phyloP scores from a whole-genome alignment of 2,113 vertebrate genomes.

The Galemys pyrenaicus region DNA sequence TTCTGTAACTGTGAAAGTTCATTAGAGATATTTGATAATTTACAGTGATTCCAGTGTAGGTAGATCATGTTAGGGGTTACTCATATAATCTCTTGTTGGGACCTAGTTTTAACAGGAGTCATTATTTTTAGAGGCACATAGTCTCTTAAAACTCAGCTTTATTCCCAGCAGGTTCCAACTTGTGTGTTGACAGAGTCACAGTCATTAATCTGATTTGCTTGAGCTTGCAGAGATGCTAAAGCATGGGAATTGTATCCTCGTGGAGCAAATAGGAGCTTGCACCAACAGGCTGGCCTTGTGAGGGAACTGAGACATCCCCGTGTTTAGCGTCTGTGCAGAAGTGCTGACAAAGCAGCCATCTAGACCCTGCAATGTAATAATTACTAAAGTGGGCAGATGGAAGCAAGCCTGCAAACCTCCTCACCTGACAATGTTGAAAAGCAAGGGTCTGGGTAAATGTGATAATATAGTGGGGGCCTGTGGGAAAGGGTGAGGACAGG shows the following conservation, averaged over 20 bases:
- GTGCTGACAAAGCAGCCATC: slow-evolving; percentile 46
- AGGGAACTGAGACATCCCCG: slow-evolving; percentile 43
- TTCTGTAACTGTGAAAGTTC: slow-evolving; percentile 17
- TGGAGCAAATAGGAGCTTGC: slow-evolving; percentile 52
- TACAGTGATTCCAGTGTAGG: background rate
- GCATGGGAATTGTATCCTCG: slow-evolving; percentile 20
- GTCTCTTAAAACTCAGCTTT: slow-evolving; percentile 61
- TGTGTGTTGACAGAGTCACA: slow-evolving; percentile 55
- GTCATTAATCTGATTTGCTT: slow-evolving; percentile 69
- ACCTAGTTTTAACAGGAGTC: slow-evolving; percentile 21
- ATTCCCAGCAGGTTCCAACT: slow-evolving; percentile 54
- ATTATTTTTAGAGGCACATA: slow-evolving; percentile 48
- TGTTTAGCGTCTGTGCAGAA: slow-evolving; percentile 41
- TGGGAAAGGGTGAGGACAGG: background rate
- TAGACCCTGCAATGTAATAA: slow-evolving; percentile 42
- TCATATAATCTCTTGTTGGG: background rate
- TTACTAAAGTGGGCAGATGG: slow-evolving; percentile 9
- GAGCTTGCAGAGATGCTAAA: slow-evolving; percentile 63
- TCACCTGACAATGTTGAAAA: slow-evolving; percentile 3
- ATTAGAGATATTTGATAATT: slow-evolving; percentile 11
- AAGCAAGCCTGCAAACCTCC: background rate
- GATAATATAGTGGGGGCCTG: background rate
- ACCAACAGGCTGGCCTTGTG: slow-evolving; percentile 51
- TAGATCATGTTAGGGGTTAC: background rate
- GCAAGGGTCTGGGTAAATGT: background rate